Percentiles rank a stretch among this genome's conserved stretches.
Evolutionary conservation across 2,113 vertebrate genomes (phyloP).

Genomic region (Dolichallabes microphthalmus): DNA sequence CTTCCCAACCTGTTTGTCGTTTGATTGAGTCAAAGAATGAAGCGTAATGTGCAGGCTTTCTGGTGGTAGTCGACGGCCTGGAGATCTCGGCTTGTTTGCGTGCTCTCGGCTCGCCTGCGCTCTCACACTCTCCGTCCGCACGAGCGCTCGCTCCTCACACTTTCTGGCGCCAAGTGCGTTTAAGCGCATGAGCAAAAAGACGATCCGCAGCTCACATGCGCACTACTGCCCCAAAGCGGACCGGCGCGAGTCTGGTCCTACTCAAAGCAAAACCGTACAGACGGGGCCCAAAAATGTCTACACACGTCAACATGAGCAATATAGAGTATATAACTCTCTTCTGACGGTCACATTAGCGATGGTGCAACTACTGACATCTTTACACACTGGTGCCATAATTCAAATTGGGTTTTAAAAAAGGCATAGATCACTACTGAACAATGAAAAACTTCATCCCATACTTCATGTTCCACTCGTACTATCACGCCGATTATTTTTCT

Average conservation of each 20-base stretch:
- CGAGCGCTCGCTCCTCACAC: slow-evolving; percentile 71
- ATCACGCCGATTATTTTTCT: no score
- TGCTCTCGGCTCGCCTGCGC: slow-evolving; percentile 53
- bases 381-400: no score
- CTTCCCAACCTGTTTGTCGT: slow-evolving; percentile 44
- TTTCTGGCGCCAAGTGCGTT: slow-evolving; percentile 76
- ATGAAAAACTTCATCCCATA: no score
- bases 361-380: no score
- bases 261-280: not conserved
- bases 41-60: not conserved
- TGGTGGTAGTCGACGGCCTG: not conserved
- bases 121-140: slow-evolving; percentile 50
- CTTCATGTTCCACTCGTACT: no score
- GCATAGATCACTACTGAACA: no score
- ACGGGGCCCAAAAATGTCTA: no score
- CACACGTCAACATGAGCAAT: no score
- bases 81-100: slow-evolving; percentile 51
- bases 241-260: not conserved
- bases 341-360: no score
- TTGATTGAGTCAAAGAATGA: not conserved
- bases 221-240: slow-evolving; percentile 9
- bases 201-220: not conserved
- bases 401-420: no score
- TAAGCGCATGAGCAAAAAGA: slow-evolving; percentile 69
- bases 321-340: no score